Conservation (phyloP, 2,888 invertebrate genomes). For the Dolichopus griseipennis region DNA sequence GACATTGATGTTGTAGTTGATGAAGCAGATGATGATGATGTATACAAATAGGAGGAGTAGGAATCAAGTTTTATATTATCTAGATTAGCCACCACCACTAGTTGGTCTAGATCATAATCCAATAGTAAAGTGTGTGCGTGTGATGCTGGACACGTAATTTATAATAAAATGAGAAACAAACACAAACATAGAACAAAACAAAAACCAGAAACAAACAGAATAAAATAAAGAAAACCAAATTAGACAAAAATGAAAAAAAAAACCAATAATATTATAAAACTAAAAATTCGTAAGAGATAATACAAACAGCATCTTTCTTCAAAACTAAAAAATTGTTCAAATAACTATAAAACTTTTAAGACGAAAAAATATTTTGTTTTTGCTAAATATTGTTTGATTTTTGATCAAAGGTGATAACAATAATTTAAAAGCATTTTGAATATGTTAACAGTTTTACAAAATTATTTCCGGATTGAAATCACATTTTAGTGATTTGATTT, state of each 20-base stretch:
- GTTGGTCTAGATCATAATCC: conserved; percentile 46
- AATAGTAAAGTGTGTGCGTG: conserved; percentile 48
- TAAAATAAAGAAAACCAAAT: conserved; percentile 20
- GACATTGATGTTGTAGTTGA: conserved; percentile 20
- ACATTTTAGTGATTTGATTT: no score
- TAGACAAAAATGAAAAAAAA: conserved; percentile 7
- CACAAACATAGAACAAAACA: conserved; percentile 29
- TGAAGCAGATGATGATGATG: conserved; percentile 28
- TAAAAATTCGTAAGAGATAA: no score
- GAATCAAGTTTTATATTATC: conserved; percentile 45
- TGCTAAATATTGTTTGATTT: no score
- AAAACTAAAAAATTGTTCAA: no score
- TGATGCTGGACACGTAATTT: conserved; percentile 42
- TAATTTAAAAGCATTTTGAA: no score
- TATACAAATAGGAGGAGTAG: conserved; percentile 38
- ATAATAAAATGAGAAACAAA: conserved; percentile 33
- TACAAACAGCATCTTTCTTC: no score
- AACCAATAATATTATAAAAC: no score
- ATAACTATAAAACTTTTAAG: no score
- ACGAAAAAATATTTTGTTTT: no score
- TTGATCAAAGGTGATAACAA: no score
- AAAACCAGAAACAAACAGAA: conserved; percentile 27
- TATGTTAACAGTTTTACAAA: no score
- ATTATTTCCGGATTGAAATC: no score
- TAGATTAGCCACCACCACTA: conserved; percentile 45